phyloP scores from a whole-genome alignment of 2,113 vertebrate genomes.

The Nicator chloris region DNA sequence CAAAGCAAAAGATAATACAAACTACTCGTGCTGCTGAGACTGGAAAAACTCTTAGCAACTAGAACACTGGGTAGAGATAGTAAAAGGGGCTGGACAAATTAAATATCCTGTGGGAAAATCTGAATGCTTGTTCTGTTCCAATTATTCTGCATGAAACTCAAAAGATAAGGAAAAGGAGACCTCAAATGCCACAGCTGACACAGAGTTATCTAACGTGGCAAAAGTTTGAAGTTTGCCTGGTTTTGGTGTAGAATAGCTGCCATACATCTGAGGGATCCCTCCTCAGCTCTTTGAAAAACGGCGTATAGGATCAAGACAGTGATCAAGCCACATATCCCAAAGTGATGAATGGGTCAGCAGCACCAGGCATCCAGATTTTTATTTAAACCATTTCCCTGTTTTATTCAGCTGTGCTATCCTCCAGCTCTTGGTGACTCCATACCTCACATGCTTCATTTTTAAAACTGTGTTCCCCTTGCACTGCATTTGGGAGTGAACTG shows the following conservation, averaged over 20 bases:
- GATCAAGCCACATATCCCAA: not conserved
- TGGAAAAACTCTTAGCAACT: not conserved
- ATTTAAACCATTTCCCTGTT: not conserved
- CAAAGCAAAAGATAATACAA: not conserved
- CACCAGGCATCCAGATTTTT: not conserved
- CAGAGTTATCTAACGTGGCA: not conserved
- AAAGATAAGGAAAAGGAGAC: not conserved
- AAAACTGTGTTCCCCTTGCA: not conserved
- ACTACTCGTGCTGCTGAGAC: not conserved
- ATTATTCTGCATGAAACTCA: not conserved
- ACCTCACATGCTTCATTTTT: not conserved
- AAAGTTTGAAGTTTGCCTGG: not conserved
- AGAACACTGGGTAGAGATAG: not conserved
- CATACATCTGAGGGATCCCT: not conserved
- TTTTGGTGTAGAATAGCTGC: not conserved
- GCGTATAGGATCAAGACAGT: not conserved
- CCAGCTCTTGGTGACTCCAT: not conserved
- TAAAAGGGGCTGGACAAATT: not conserved
- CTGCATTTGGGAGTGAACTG: not conserved
- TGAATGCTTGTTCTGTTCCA: not conserved
- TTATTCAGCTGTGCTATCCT: not conserved
- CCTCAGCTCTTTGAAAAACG: not conserved
- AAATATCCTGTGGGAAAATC: not conserved
- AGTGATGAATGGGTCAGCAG: not conserved
- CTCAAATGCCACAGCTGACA: not conserved